Conservation (phyloP, 2,888 invertebrate species). For the Crocallis elinguaria region DNA sequence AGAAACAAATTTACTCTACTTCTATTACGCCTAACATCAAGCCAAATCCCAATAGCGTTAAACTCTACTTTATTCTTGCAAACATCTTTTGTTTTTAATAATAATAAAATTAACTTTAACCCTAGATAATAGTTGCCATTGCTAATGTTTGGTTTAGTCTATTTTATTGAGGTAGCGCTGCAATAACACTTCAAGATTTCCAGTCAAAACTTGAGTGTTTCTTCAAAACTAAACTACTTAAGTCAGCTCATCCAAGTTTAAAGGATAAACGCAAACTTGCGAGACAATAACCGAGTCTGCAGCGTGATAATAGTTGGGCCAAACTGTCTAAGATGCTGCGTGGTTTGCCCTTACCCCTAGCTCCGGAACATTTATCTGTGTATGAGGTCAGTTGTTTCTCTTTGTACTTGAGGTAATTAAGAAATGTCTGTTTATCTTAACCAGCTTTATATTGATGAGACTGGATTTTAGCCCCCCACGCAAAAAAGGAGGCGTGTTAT, state of each 20-base stretch:
- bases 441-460: not conserved
- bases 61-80: too few species aligned
- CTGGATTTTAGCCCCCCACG: too few species aligned
- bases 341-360: not conserved
- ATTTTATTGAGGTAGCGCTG: not conserved
- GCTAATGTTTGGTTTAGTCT: too few species aligned
- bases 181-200: slow-evolving; percentile 14
- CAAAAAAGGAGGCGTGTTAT: too few species aligned
- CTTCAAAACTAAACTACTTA: slow-evolving; percentile 23
- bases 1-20: too few species aligned
- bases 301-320: slow-evolving; percentile 10
- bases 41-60: too few species aligned
- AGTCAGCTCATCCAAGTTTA: slow-evolving; percentile 20
- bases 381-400: slow-evolving; percentile 15
- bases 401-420: slow-evolving; percentile 14
- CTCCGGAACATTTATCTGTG: slow-evolving; percentile 4
- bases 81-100: too few species aligned
- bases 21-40: too few species aligned
- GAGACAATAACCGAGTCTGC: slow-evolving; percentile 14
- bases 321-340: not conserved
- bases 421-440: slow-evolving; percentile 6
- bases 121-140: too few species aligned
- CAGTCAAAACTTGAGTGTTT: slow-evolving; percentile 19
- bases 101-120: too few species aligned
- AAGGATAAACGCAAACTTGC: slow-evolving; percentile 20